Base-by-base conservation (phyloP, 2,797 vertebrate species). In the Oceanodroma leucorhoa region DNA sequence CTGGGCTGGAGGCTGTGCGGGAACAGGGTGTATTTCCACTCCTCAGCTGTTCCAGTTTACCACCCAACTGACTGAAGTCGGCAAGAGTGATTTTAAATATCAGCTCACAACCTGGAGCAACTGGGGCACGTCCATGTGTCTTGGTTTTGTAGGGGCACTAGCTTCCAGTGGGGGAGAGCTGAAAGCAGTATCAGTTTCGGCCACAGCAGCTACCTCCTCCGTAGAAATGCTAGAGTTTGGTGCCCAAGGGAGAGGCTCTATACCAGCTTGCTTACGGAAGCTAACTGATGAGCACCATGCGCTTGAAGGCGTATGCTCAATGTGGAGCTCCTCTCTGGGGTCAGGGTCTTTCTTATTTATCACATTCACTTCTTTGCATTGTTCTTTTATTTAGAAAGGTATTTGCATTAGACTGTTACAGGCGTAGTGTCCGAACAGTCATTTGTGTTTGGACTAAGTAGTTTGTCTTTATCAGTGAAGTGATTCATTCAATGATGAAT, bases 111-210 rank as follows among this genome's bases (percentile, higher is more conserved):
- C 20, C 36, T 67, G 48, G 60, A 92, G 65, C 86, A 40, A 5
- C 30, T 43, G 64, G n/a, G 60, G 14, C 32, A 41, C 0, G 0
- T 70, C 71, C 23, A 2, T 3, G 2, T 69, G 38, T 23, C 58
- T 54, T 51, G 30, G 27, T 34, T 84, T 57, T 66, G 66, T 41
- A 57, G 34, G 29, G 32, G 3, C 53, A 23, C 66, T 50, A 38
- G 7, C 15, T 54, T 67, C 14, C 26, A 50, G 16, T n/a, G 58
- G 18, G 57, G 41, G 18, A 50, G 38, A 85, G n/a, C 50, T 73
- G 58, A 58, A 78, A 65, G 67, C 5, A 8, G 7, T 29, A 10
- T 62, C 5, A 0, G 21, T 62, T 93, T 66, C 0, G 0, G 40
- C 43, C 36, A 5, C 38, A 60, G 5, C 19, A 58, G n/a, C 58